Percentiles rank a stretch among this genome's conserved stretches.
These are phyloP conservation scores for Cavia porcellus DNA, from an alignment of 2,113 vertebrate species.

Conservation along the genomic window DNA sequence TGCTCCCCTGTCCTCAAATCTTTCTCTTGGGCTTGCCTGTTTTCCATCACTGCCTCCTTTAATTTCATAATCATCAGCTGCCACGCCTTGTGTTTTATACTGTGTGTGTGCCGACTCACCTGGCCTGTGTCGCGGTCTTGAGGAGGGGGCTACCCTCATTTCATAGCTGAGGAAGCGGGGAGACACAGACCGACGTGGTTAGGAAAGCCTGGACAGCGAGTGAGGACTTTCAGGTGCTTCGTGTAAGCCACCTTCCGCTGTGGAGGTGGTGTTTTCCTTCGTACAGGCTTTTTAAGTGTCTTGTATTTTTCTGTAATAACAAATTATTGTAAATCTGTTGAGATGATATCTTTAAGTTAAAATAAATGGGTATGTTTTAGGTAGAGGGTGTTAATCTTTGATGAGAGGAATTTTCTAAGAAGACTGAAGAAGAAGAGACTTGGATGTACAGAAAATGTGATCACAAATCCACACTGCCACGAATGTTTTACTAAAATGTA, in stretches of 20 bases:
- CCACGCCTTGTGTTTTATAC: not conserved
- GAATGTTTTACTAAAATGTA: not conserved
- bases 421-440: not conserved
- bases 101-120: not conserved
- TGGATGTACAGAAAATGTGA: not conserved
- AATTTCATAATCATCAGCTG: not conserved
- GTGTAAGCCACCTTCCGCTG: not conserved
- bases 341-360: constrained; percentile 1
- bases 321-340: not conserved
- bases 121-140: not conserved
- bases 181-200: not conserved
- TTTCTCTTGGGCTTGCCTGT: not conserved
- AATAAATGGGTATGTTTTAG: constrained; percentile 7
- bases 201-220: not conserved
- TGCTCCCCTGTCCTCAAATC: not conserved
- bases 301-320: constrained; percentile 1
- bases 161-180: not conserved
- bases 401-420: not conserved
- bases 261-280: not conserved
- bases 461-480: not conserved
- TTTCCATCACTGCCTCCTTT: not conserved
- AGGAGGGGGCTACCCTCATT: not conserved
- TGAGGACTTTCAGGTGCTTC: not conserved
- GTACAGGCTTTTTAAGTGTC: not conserved
- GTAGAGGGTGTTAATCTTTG: not conserved